phyloP scores from a whole-genome alignment of 2,797 vertebrate species.

The Acipenser oxyrinchus region DNA sequence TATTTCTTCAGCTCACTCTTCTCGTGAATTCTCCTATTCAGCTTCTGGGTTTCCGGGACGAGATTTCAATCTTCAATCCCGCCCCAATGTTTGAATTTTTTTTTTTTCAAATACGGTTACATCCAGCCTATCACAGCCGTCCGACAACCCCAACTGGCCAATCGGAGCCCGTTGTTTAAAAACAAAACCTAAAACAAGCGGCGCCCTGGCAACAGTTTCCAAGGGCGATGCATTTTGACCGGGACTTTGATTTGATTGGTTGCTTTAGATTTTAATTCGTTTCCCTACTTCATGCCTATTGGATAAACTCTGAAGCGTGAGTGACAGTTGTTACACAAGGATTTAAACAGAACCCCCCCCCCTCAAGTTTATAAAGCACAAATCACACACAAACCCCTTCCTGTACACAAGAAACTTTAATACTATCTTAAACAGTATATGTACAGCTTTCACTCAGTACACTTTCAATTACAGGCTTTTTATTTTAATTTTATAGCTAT shows the following conservation, averaged over 20 bases:
- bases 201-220: conserved; percentile 28
- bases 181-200: conserved; percentile 24
- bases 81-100: conserved; percentile 57
- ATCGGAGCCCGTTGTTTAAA: conserved; percentile 38
- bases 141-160: conserved; percentile 26
- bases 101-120: conserved; percentile 20
- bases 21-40: not conserved
- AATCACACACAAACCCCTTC: too few relatives aligned
- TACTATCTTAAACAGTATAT: too few relatives aligned
- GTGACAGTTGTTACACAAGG: too few relatives aligned
- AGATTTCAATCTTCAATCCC: conserved; percentile 31
- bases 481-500: too few relatives aligned
- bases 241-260: conserved; percentile 39
- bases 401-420: too few relatives aligned
- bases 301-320: too few relatives aligned
- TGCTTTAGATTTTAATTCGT: not conserved
- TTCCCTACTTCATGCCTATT: not conserved
- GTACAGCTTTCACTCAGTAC: too few relatives aligned
- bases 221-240: not conserved
- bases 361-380: too few relatives aligned
- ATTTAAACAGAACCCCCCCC: too few relatives aligned
- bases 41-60: not conserved
- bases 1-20: not conserved
- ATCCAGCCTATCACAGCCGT: conserved; percentile 12
- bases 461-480: too few relatives aligned